Percentiles rank a stretch among this genome's conserved stretches.
These are phyloP conservation scores for Hedya salicella DNA, from an alignment of 2,888 invertebrate genomes.

Conservation along the genomic window DNA sequence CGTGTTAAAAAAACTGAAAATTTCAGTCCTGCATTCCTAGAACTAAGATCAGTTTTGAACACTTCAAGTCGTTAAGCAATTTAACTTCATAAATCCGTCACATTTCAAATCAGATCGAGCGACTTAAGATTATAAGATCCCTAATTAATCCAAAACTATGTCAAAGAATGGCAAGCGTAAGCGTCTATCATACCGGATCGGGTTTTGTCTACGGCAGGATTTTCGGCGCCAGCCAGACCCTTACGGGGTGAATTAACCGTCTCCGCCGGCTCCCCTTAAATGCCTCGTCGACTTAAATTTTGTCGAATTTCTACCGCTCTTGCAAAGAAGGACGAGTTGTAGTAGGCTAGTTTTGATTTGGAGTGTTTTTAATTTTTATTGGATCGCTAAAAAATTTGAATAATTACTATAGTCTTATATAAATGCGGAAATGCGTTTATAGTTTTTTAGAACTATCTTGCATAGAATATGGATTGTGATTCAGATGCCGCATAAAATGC, in stretches of 20 bases:
- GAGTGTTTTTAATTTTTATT: not conserved
- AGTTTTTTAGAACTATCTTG: no score
- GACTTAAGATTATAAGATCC: not conserved
- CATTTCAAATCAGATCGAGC: no score
- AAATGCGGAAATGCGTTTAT: no score
- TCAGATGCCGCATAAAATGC: no score
- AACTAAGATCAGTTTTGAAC: no score
- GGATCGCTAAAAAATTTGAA: no score
- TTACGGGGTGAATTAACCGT: slow-evolving; percentile 83
- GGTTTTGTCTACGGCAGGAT: slow-evolving; percentile 82
- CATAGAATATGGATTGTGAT: no score
- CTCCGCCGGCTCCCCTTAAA: slow-evolving; percentile 81
- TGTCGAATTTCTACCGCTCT: slow-evolving; percentile 80
- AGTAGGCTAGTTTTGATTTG: slow-evolving; percentile 27
- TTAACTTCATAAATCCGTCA: no score
- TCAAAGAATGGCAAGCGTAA: slow-evolving; percentile 36
- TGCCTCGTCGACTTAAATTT: slow-evolving; percentile 82
- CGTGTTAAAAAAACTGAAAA: no score
- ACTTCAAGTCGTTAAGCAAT: no score
- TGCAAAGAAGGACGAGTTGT: slow-evolving; percentile 21
- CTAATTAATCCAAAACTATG: slow-evolving; percentile 36
- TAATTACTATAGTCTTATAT: no score
- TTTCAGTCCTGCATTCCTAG: no score
- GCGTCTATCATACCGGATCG: slow-evolving; percentile 55
- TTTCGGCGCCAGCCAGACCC: slow-evolving; percentile 80